phyloP scores from a whole-genome alignment of 2,888 invertebrate species.

The Tuberolachnus salignus region DNA sequence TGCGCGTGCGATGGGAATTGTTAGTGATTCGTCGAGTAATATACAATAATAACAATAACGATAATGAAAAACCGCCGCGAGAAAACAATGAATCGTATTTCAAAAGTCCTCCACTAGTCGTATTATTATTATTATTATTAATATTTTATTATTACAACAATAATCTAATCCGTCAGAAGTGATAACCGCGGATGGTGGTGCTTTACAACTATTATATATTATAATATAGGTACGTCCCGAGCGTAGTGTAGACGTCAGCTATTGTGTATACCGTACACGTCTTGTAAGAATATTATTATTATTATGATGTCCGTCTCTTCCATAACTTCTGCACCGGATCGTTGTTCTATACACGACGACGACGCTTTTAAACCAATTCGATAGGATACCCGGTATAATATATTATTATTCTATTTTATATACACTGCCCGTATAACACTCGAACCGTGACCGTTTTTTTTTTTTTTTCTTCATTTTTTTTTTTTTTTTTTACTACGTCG shows the following conservation, averaged over 20 bases:
- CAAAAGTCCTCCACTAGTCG: constrained; percentile 52
- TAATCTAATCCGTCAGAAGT: constrained; percentile 52
- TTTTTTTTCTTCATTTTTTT: too few relatives aligned
- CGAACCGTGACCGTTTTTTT: constrained; percentile 53
- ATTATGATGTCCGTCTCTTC: constrained; percentile 54
- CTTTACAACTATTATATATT: constrained; percentile 14
- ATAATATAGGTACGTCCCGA: constrained; percentile 40
- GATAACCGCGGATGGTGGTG: constrained; percentile 31
- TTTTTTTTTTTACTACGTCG: constrained; percentile 1
- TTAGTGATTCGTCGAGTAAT: too few relatives aligned
- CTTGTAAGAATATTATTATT: constrained; percentile 1
- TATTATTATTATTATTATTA: too few relatives aligned
- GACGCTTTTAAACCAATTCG: constrained; percentile 47
- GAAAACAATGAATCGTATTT: constrained; percentile 53
- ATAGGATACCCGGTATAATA: constrained; percentile 39
- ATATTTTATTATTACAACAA: constrained; percentile 14
- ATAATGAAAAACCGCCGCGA: constrained; percentile 35
- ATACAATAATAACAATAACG: constrained; percentile 19
- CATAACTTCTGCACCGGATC: constrained; percentile 29
- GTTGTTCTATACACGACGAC: constrained; percentile 41
- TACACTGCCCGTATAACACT: constrained; percentile 47
- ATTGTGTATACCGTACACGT: constrained; percentile 47
- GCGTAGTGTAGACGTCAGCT: constrained; percentile 23
- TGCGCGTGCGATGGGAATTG: constrained; percentile 19
- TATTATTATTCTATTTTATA: constrained; percentile 39